Evolutionary conservation across 2,113 vertebrate genomes (phyloP), one percentile per base, ranked within the genome.

Genomic region (Phrynocephalus versicolor): DNA sequence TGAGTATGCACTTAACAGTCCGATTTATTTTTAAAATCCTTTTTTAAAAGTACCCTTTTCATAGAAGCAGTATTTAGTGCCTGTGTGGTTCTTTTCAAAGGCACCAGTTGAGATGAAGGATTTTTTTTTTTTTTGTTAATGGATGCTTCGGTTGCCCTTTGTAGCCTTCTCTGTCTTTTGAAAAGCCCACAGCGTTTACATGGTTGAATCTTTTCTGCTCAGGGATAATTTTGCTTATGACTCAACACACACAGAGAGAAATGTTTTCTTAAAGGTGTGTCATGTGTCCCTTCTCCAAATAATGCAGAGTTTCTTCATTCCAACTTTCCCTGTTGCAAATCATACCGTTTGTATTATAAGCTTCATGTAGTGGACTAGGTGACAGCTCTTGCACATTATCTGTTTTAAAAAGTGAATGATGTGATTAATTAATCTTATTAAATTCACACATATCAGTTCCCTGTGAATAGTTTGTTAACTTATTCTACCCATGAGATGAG

Each of bases 391-490:
- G 9, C 37, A 73, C 9, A 41, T 0, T 12, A n/a, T 35, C 70
- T 73, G 60, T 79, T 85, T 33, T 83, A 83, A 55, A 64, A 55
- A 64, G 86, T 65, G 79, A 73, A 73, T 79, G 27, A 19, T 21
- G 81, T 80, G 18, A 27, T 79, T 71, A 2, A 3, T 80, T 64
- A 25, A 51, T 64, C n/a, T 81, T 55, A 79, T 72, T 85, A 67
- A 57, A 72, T 3, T 18, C 18, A 13, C 9, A 30, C 33, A 33
- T 10, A 33, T 41, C 65, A 55, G 10, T 35, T 15, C 79, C 30
- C 25, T 33, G 30, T 51, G 45, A 51, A 51, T 51, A 27, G 45
- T 33, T 19, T 65, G 72, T 41, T 51, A 60, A 58, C 76, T 2
- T 25, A n/a, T 4, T 65, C 62, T 67, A 30, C 30, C 30, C 64